Conservation (phyloP, 53 echinoderm and acorn worm species). For the Henricia sp. region DNA sequence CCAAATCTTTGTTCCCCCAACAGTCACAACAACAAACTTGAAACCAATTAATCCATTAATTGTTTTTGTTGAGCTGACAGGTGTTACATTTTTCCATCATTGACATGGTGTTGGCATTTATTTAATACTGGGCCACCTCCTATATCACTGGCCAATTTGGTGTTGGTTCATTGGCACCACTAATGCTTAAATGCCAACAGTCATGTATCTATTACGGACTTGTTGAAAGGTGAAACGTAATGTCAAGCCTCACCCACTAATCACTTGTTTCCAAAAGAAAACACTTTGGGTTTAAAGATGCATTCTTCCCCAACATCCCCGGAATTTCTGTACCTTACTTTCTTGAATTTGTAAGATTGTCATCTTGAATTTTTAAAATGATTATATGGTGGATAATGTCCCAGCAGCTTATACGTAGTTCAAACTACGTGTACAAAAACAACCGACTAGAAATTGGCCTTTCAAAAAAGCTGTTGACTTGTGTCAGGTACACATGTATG, state of each 20-base stretch:
- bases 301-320: too few species aligned
- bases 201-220: conserved; percentile 30
- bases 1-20: neutral
- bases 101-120: conserved; percentile 13
- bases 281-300: too few species aligned
- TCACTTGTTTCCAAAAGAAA: neutral
- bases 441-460: too few species aligned
- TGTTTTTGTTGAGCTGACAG: conserved; percentile 33
- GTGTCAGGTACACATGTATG: too few species aligned
- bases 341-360: too few species aligned
- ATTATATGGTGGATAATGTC: too few species aligned
- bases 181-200: too few species aligned
- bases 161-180: neutral
- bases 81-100: conserved; percentile 5
- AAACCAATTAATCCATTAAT: conserved; percentile 6
- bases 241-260: conserved; percentile 39
- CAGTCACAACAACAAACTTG: neutral
- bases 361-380: too few species aligned
- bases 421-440: too few species aligned
- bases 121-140: neutral
- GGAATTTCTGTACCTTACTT: too few species aligned
- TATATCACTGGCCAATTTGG: conserved; percentile 10
- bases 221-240: conserved; percentile 29
- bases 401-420: too few species aligned
- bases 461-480: too few species aligned